Evolutionary conservation across 2,113 vertebrate species (phyloP).

Genomic region (Ammospiza caudacuta): DNA sequence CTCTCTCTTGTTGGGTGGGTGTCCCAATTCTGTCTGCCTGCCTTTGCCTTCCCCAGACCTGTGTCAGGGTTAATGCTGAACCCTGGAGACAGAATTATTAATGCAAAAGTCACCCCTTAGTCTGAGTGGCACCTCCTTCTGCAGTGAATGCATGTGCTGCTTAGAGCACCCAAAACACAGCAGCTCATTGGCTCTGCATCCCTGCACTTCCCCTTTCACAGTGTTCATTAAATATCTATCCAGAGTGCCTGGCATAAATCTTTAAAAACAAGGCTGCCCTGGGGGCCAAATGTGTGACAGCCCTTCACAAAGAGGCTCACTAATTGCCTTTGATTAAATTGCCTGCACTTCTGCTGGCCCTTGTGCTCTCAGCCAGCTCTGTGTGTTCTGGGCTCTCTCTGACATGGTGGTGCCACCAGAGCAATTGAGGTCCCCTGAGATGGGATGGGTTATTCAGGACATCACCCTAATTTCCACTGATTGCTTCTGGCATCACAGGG

Average conservation of each 20-base stretch:
- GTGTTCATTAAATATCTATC: neutral
- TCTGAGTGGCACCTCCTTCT: neutral
- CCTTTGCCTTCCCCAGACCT: neutral
- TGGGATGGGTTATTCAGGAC: neutral
- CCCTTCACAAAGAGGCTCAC: neutral
- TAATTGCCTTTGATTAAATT: neutral
- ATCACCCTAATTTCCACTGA: neutral
- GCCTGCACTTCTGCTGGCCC: neutral
- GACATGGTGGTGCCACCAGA: accelerated
- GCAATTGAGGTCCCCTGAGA: neutral
- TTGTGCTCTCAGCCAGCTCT: neutral
- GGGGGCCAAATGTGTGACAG: neutral
- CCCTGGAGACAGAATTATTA: neutral
- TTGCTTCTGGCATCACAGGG: neutral
- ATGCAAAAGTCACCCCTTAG: neutral
- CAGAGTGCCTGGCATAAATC: neutral
- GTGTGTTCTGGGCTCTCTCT: accelerated
- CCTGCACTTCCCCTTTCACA: neutral
- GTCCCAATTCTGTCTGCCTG: neutral
- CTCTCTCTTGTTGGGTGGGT: accelerated
- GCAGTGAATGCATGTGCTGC: neutral
- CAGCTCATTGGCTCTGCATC: neutral
- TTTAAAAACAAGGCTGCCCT: neutral
- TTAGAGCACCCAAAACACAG: neutral
- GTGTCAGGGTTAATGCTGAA: neutral